A percentile compares a stretch with the other conserved stretches of the same genome.
phyloP scores from a whole-genome alignment of 1,140 invertebrate species.

The Drosophila sp. region DNA sequence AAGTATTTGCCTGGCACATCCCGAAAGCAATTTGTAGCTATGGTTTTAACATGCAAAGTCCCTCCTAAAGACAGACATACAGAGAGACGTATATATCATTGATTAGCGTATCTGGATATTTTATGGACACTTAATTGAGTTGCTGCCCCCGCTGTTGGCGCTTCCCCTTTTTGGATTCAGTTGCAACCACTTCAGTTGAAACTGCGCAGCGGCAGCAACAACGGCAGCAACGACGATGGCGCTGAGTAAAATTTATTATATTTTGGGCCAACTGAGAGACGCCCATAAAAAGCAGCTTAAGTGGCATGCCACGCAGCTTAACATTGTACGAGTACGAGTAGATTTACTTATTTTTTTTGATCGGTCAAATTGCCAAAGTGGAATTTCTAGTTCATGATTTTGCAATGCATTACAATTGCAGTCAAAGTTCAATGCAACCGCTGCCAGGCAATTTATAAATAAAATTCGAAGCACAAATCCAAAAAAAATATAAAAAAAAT shows the following conservation, averaged over 20 bases:
- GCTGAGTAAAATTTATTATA: slow-evolving; percentile 81
- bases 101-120: slow-evolving; percentile 81
- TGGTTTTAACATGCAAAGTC: too few species aligned
- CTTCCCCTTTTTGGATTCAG: slow-evolving; percentile 2
- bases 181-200: slow-evolving; percentile 56
- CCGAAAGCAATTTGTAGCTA: slow-evolving; percentile 28
- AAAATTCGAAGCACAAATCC: background rate
- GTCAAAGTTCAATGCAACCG: slow-evolving; percentile 65
- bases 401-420: slow-evolving; percentile 42
- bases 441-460: slow-evolving; percentile 26
- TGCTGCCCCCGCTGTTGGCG: slow-evolving; percentile 43
- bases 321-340: slow-evolving; percentile 36
- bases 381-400: slow-evolving; percentile 75
- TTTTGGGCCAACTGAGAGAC: slow-evolving; percentile 59
- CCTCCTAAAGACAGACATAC: background rate
- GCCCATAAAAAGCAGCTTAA: slow-evolving; percentile 79
- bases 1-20: slow-evolving; percentile 35
- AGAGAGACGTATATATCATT: slow-evolving; percentile 63
- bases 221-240: slow-evolving; percentile 26
- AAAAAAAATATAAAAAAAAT: slow-evolving; percentile 3
- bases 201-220: slow-evolving; percentile 17
- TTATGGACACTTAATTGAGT: slow-evolving; percentile 82
- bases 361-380: slow-evolving; percentile 55
- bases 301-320: slow-evolving; percentile 67
- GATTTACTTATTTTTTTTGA: slow-evolving; percentile 22